Conservation (phyloP, 2,797 vertebrate genomes). For the Zalophus californianus region DNA sequence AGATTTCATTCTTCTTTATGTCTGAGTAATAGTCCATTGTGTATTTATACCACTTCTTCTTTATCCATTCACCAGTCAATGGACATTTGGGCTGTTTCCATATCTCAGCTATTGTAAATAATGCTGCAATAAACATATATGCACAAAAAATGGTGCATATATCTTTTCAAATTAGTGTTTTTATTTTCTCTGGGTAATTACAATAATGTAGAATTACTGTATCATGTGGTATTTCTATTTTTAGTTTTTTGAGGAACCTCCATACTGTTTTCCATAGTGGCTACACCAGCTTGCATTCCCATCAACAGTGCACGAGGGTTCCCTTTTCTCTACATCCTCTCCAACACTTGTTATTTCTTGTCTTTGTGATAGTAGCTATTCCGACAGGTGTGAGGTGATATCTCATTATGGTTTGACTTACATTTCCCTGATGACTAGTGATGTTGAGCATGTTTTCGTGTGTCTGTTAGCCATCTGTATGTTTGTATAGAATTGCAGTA, state of each 20-base stretch:
- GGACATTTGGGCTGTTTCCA: neutral
- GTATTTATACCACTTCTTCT: neutral
- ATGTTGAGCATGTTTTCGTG: neutral
- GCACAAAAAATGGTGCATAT: neutral
- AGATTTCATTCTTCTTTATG: neutral
- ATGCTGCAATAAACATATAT: neutral
- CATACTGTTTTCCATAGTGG: neutral
- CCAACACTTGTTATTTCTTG: neutral
- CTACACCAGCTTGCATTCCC: neutral
- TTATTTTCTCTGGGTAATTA: neutral
- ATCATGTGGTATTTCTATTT: neutral
- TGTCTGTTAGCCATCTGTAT: neutral
- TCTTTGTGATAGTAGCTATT: neutral
- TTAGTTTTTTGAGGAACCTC: neutral
- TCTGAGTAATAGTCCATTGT: neutral
- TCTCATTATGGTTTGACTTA: neutral
- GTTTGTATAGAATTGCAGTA: neutral
- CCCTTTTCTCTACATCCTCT: neutral
- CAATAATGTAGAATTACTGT: neutral
- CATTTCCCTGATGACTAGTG: neutral
- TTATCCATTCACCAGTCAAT: neutral
- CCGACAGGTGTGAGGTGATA: neutral
- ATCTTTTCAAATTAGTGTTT: neutral
- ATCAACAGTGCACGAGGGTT: neutral
- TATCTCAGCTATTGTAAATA: neutral